Evolutionary conservation across 2,888 invertebrate species (phyloP).

Genomic region (Watsonalla binaria): DNA sequence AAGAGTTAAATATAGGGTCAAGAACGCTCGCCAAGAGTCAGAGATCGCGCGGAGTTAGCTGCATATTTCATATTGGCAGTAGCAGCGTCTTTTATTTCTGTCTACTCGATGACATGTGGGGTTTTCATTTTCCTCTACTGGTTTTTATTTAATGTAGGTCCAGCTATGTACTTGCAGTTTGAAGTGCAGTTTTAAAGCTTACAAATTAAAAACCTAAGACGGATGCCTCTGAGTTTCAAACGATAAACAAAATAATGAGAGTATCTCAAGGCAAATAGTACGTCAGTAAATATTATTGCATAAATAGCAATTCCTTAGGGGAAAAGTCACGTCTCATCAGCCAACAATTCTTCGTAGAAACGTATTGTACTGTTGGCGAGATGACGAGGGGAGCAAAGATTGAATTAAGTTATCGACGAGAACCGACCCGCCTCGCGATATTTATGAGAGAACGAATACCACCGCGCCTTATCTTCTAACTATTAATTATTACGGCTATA

Average conservation of each 20-base stretch:
- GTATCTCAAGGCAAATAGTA: background rate
- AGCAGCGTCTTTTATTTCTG: slow-evolving; percentile 54
- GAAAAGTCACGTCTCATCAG: slow-evolving; percentile 52
- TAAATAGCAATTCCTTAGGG: slow-evolving; percentile 10
- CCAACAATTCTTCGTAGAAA: slow-evolving; percentile 43
- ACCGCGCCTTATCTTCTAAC: slow-evolving; percentile 55
- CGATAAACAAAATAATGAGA: background rate
- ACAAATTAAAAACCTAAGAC: background rate
- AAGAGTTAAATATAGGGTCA: slow-evolving; percentile 25
- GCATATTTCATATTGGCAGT: slow-evolving; percentile 56
- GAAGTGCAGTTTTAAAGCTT: background rate
- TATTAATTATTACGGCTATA: slow-evolving; percentile 63
- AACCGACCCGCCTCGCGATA: slow-evolving; percentile 44
- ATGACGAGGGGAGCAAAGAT: slow-evolving; percentile 67
- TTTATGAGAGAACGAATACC: slow-evolving; percentile 60
- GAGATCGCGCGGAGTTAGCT: slow-evolving; percentile 46
- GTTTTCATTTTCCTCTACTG: slow-evolving; percentile 29
- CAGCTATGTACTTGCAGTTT: slow-evolving; percentile 6
- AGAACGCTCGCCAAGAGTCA: slow-evolving; percentile 38
- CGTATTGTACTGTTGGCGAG: slow-evolving; percentile 43
- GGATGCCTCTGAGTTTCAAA: no score
- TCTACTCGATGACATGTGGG: slow-evolving; percentile 53
- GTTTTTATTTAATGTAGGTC: slow-evolving; percentile 27
- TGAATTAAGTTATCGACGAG: slow-evolving; percentile 70
- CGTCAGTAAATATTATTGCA: background rate